Conservation (phyloP, 2,888 invertebrate genomes). For the Caenorhabditis uteleia region DNA sequence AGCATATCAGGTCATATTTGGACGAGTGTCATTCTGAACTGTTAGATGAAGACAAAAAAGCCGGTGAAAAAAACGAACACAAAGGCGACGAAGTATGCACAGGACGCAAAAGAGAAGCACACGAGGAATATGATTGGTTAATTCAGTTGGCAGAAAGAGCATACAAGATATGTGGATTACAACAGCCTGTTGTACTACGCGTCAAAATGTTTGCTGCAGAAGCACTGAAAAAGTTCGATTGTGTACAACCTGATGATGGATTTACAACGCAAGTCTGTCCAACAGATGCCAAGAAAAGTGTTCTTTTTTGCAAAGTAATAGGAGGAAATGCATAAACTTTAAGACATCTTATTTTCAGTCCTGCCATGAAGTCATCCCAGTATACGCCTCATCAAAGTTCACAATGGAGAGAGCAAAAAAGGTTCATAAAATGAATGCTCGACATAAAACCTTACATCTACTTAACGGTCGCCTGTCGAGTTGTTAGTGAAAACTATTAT, state of each 20-base stretch:
- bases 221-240: slow-evolving; percentile 26
- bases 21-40: slow-evolving; percentile 9
- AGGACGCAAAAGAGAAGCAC: too few relatives aligned
- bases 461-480: too few relatives aligned
- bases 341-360: slow-evolving; percentile 19
- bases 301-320: slow-evolving; percentile 31
- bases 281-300: neutral
- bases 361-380: slow-evolving; percentile 38
- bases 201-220: slow-evolving; percentile 17
- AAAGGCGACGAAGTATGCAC: slow-evolving; percentile 12
- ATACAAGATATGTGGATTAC: slow-evolving; percentile 9
- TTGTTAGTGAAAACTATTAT: too few relatives aligned
- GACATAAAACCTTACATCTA: neutral
- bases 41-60: slow-evolving; percentile 8
- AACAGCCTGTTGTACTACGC: slow-evolving; percentile 28
- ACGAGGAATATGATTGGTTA: slow-evolving; percentile 13
- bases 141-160: slow-evolving; percentile 4
- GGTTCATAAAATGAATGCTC: slow-evolving; percentile 2
- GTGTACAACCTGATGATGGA: slow-evolving; percentile 9
- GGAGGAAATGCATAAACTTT: neutral
- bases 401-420: slow-evolving; percentile 9
- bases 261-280: slow-evolving; percentile 3
- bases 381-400: slow-evolving; percentile 7
- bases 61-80: slow-evolving; percentile 7
- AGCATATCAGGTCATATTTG: slow-evolving; percentile 39